Conservation (phyloP, 2,797 vertebrate species). For the Rallus crepitans region DNA sequence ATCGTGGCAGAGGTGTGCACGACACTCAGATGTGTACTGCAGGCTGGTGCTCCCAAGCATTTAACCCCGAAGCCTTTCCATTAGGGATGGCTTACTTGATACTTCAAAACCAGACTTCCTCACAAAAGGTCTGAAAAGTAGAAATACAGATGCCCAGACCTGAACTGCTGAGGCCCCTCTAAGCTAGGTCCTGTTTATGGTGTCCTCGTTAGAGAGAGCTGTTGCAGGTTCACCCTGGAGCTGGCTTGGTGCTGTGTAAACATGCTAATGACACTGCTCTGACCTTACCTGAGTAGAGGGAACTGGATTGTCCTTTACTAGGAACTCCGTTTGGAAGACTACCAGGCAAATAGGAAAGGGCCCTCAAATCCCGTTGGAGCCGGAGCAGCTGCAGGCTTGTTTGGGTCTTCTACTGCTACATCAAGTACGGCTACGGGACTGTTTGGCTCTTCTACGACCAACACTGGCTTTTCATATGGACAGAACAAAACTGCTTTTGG, state of each 20-base stretch:
- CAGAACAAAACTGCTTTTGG: slow-evolving; percentile 91
- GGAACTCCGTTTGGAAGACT: slow-evolving; percentile 95
- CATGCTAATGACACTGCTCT: too few relatives aligned
- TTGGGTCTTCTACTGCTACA: slow-evolving; percentile 85
- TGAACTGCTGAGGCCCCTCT: background rate
- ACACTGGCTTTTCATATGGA: slow-evolving; percentile 90
- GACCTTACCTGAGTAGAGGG: background rate
- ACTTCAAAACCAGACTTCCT: background rate
- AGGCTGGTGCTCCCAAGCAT: fast-evolving
- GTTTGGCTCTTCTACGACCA: slow-evolving; percentile 89
- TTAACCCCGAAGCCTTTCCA: background rate
- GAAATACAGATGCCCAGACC: background rate
- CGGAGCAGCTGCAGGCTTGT: slow-evolving; percentile 83
- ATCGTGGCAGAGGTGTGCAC: background rate
- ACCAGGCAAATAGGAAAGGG: slow-evolving; percentile 94
- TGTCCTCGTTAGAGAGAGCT: too few relatives aligned
- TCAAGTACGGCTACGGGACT: slow-evolving; percentile 89
- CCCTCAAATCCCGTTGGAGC: slow-evolving; percentile 89
- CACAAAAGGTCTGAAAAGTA: background rate
- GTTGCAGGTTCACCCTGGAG: too few relatives aligned
- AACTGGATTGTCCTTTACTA: slow-evolving; percentile 56
- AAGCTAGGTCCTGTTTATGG: background rate
- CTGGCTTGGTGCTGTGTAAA: too few relatives aligned
- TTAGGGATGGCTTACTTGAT: background rate
- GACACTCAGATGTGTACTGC: background rate